Conservation (phyloP, 2,888 invertebrate species). For the Lithophane socia region DNA sequence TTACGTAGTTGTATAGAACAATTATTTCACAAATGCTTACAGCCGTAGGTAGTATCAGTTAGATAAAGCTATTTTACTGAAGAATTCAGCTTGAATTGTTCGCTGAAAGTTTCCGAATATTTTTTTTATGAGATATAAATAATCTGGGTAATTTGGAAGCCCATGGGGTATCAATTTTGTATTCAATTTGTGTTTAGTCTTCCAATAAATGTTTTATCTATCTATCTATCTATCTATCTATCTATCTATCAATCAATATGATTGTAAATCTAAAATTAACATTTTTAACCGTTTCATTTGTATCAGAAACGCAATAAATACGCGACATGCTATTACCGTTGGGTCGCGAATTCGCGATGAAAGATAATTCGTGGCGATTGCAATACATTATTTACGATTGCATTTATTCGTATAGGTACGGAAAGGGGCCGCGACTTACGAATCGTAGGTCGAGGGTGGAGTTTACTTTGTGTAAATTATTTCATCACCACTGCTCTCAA, state of each 20-base stretch:
- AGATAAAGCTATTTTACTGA: background rate
- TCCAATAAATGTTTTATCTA: too few relatives aligned
- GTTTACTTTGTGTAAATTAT: too few relatives aligned
- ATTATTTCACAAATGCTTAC: conserved; percentile 29
- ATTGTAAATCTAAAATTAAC: conserved; percentile 50
- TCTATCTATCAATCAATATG: conserved; percentile 27
- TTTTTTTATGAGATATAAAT: too few relatives aligned
- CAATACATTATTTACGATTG: conserved; percentile 59
- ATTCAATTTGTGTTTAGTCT: background rate
- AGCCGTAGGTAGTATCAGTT: conserved; percentile 13
- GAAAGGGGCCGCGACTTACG: background rate
- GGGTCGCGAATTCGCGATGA: conserved; percentile 51
- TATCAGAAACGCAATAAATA: conserved; percentile 57
- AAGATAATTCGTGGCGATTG: conserved; percentile 51
- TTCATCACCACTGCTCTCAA: too few relatives aligned
- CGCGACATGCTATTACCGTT: conserved; percentile 48
- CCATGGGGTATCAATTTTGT: background rate
- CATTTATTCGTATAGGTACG: conserved; percentile 42
- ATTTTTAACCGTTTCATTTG: conserved; percentile 50
- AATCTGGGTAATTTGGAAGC: too few relatives aligned
- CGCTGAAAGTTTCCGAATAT: background rate
- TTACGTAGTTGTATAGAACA: conserved; percentile 23
- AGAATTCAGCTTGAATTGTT: background rate
- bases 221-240: too few relatives aligned
- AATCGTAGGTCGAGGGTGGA: background rate